Percentiles rank a stretch among this genome's conserved stretches.
phyloP scores from a whole-genome alignment of 2,797 vertebrate genomes.

The Tachyglossus aculeatus region DNA sequence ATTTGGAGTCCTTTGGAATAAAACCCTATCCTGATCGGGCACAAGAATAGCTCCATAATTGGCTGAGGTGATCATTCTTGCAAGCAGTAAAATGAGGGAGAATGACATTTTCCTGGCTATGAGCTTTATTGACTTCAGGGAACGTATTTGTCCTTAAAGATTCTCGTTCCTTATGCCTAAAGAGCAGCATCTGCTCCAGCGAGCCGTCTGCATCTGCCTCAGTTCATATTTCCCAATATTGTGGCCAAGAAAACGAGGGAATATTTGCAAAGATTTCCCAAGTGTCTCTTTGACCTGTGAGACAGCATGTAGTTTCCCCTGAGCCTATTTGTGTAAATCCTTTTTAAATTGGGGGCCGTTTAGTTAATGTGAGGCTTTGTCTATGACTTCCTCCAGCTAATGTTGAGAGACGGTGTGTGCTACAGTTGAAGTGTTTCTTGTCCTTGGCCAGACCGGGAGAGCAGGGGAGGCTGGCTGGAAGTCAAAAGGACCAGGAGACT shows the following conservation, averaged over 20 bases:
- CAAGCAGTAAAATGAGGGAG: conserved; percentile 9
- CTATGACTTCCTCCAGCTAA: conserved; percentile 25
- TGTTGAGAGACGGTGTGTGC: neutral
- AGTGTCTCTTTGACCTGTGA: conserved; percentile 14
- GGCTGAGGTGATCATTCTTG: conserved; percentile 24
- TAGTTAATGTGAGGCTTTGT: conserved; percentile 11
- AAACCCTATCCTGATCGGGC: conserved; percentile 32
- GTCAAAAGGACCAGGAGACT: neutral
- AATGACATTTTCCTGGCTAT: conserved; percentile 11
- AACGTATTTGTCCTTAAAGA: conserved; percentile 21
- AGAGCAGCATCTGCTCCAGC: neutral
- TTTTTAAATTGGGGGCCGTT: conserved; percentile 40
- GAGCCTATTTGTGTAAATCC: conserved; percentile 33
- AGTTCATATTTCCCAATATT: conserved; percentile 3
- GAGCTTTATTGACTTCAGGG: conserved; percentile 18
- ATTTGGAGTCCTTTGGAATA: conserved; percentile 41
- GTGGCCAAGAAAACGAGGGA: neutral
- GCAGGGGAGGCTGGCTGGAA: neutral
- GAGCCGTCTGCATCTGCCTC: neutral
- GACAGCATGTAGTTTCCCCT: neutral
- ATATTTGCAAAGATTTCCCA: conserved; percentile 20
- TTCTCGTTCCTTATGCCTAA: neutral
- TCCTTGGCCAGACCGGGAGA: neutral
- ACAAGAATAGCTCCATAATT: conserved; percentile 38
- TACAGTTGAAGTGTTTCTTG: neutral